phyloP scores from a whole-genome alignment of 2,797 vertebrate genomes.

The Triplophysa yarkandensis region DNA sequence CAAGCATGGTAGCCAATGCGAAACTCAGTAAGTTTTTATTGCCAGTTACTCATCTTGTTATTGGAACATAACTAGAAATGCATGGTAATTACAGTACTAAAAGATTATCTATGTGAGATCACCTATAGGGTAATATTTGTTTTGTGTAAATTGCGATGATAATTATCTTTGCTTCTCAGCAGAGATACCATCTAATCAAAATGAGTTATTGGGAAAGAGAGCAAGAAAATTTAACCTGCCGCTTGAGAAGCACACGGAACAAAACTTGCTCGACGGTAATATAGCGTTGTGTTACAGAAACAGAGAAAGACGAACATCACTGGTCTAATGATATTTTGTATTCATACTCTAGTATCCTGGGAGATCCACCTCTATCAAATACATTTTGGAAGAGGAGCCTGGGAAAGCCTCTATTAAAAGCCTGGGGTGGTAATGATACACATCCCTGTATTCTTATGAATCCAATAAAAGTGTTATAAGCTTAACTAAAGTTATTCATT shows the following conservation, averaged over 20 bases:
- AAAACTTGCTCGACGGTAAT: constrained; percentile 33
- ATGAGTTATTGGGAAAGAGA: constrained; percentile 31
- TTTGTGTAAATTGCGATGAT: constrained; percentile 39
- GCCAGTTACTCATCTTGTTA: constrained; percentile 16
- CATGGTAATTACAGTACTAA: constrained; percentile 30
- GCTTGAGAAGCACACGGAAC: constrained; percentile 32
- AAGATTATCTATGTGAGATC: constrained; percentile 40
- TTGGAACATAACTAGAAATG: constrained; percentile 30
- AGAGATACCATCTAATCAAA: constrained; percentile 50
- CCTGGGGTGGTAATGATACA: neutral
- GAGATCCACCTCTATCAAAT: neutral
- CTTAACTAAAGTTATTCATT: neutral
- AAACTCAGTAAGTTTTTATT: constrained; percentile 18
- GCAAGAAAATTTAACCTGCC: constrained; percentile 21
- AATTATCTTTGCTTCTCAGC: constrained; percentile 45
- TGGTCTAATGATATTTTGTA: constrained; percentile 16
- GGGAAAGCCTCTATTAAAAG: neutral
- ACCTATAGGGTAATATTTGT: constrained; percentile 46
- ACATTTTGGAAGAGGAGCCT: neutral
- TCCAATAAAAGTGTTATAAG: neutral
- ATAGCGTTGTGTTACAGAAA: constrained; percentile 28
- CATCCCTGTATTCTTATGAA: neutral
- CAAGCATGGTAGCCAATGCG: neutral
- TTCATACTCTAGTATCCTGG: neutral
- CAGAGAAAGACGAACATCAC: constrained; percentile 17